Base-by-base conservation (phyloP, 2,113 vertebrate species). In the Spheniscus mendiculus region DNA sequence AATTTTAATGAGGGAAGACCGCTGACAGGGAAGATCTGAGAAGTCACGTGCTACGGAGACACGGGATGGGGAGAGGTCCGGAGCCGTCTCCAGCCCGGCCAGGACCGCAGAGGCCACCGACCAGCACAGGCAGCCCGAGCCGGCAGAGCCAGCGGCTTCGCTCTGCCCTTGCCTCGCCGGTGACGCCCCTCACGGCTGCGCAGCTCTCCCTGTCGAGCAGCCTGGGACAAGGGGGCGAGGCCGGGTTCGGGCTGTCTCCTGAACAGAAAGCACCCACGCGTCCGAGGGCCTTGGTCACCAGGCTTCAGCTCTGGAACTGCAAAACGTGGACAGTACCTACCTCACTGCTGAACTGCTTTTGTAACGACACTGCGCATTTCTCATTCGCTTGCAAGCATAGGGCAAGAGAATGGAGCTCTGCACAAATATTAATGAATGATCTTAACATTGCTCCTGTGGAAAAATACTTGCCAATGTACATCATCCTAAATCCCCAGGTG, bases 141-240 rank as follows among this genome's bases (percentile, higher is more conserved):
- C 4, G 8, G 32, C 55, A 49, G 15, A 26, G 82, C 38, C 55
- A 25, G 53, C 0, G 49, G 56, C 83, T 65, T 4, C 26, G 83
- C 36, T 15, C 1, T 0, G 9, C 11, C 85, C 76, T 21, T 0
- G 12, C 32, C n/a, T 18, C 5, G 1, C 44, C 3, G 21, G 16
- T 6, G 2, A 15, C 27, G 8, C 1, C 59, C 44, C 55, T 59
- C 71, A 5, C 22, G 9, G 58, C 55, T 9, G 12, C 29, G 10
- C 34, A 22, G 19, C 0, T 29, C 53, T 70, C 36, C 70, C 5
- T 2, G 0, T 1, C 5, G 20, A 56, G 50, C 38, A 50, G 71
- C 49, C 2, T 1, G 10, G 23, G 63, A 26, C 34, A 55, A 44
- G 83, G 67, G 52, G 27, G 34, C 1, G 3, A 23, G 81, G 83